A percentile compares a stretch with the other conserved stretches of the same genome.
phyloP scores from a whole-genome alignment of 2,113 vertebrate genomes.

The Chitala chitala region DNA sequence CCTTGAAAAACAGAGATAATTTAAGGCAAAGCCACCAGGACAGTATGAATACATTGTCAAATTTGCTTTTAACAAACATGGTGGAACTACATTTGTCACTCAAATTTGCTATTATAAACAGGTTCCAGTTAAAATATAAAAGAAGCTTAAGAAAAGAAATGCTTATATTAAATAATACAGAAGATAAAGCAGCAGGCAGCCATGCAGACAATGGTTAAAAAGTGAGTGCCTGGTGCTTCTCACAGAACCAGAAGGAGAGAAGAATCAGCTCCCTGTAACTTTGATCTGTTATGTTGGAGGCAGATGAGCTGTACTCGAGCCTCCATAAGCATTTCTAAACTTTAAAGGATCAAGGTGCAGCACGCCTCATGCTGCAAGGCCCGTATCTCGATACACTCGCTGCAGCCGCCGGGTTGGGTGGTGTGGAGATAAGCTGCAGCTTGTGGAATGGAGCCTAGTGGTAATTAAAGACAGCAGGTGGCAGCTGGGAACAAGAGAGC shows the following conservation, averaged over 20 bases:
- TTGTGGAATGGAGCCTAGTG: conserved; percentile 26
- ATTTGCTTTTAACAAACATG: neutral
- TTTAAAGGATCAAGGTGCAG: neutral
- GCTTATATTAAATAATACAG: neutral
- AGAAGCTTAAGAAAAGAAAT: neutral
- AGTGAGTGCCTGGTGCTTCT: neutral
- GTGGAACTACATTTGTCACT: too few species aligned
- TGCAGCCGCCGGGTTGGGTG: neutral
- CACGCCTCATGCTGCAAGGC: neutral
- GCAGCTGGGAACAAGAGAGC: neutral
- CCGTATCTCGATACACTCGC: neutral
- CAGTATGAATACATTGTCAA: too few species aligned
- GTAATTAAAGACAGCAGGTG: neutral
- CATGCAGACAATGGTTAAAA: neutral
- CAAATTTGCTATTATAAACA: neutral
- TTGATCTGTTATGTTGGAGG: conserved; percentile 8
- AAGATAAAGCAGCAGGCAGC: neutral
- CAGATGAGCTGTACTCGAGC: neutral
- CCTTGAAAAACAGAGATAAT: neutral
- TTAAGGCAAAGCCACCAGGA: neutral
- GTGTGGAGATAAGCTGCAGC: neutral
- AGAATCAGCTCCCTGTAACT: conserved; percentile 2
- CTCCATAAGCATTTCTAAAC: neutral
- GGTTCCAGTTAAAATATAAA: neutral
- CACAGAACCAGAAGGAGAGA: neutral